phyloP scores from a whole-genome alignment of 2,113 vertebrate species.

The Columba livia region DNA sequence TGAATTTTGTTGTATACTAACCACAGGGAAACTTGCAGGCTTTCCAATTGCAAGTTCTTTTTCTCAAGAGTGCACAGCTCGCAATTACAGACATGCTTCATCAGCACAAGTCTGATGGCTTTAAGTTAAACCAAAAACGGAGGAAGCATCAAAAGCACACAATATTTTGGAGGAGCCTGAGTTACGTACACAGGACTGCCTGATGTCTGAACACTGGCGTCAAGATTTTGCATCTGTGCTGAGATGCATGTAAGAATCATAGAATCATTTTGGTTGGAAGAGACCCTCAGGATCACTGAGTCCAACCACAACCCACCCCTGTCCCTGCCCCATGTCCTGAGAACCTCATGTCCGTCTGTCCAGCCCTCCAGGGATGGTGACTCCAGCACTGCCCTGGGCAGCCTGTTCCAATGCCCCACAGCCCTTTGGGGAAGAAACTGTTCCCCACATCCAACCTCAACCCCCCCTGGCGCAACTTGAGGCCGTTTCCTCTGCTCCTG shows the following conservation, averaged over 20 bases:
- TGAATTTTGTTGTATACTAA: not conserved
- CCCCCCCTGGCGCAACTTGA: too few species aligned
- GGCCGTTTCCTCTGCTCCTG: too few species aligned
- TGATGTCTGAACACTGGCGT: not conserved
- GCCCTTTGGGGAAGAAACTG: too few species aligned
- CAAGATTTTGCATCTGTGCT: not conserved
- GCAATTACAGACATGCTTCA: not conserved
- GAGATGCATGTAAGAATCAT: not conserved
- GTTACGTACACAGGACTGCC: not conserved
- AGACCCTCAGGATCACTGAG: too few species aligned
- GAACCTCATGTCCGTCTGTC: too few species aligned
- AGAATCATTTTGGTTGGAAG: too few species aligned
- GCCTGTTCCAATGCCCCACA: too few species aligned
- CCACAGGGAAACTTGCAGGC: not conserved
- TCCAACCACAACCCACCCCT: too few species aligned
- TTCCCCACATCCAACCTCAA: too few species aligned
- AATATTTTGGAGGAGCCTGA: not conserved
- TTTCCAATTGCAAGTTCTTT: not conserved
- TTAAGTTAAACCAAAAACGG: not conserved
- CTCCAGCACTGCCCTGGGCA: too few species aligned
- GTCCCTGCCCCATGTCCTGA: too few species aligned
- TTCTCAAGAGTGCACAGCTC: not conserved
- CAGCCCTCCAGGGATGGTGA: too few species aligned
- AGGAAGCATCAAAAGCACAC: not conserved
- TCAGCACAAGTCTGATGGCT: not conserved